These are phyloP conservation scores for Sesamia inferens DNA, from an alignment of 2,888 invertebrate genomes.

Conservation along the genomic window DNA sequence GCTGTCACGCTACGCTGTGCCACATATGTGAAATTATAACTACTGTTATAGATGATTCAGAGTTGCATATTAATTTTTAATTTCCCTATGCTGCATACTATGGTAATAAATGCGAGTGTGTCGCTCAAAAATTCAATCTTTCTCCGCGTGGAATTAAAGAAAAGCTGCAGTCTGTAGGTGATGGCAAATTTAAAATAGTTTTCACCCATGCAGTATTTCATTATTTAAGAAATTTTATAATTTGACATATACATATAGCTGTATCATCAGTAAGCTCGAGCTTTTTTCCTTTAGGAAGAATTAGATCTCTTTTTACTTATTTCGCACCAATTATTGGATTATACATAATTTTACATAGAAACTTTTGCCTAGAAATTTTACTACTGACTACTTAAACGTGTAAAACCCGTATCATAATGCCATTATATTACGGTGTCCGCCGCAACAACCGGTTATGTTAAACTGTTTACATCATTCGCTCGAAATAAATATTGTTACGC, in stretches of 20 bases:
- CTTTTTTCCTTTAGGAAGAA: not conserved
- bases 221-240: not conserved
- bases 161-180: not conserved
- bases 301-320: not conserved
- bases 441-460: slow-evolving; percentile 76
- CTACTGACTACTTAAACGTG: slow-evolving; percentile 35
- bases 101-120: slow-evolving; percentile 20
- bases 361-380: slow-evolving; percentile 18
- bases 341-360: slow-evolving; percentile 7
- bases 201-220: not conserved
- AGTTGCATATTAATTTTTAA: slow-evolving; percentile 48
- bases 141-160: slow-evolving; percentile 4
- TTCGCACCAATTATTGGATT: slow-evolving; percentile 1
- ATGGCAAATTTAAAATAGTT: not conserved
- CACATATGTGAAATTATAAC: slow-evolving; percentile 62
- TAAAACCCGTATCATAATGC: slow-evolving; percentile 66
- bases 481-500: slow-evolving; percentile 63
- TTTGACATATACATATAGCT: not conserved
- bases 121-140: not conserved
- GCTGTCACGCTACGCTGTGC: slow-evolving; percentile 67
- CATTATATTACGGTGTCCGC: slow-evolving; percentile 61
- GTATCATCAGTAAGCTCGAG: not conserved
- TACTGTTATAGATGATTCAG: slow-evolving; percentile 37
- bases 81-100: slow-evolving; percentile 25
- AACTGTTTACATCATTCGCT: slow-evolving; percentile 75